phyloP scores from a whole-genome alignment of 2,888 invertebrate genomes.

The Colletes collaris region DNA sequence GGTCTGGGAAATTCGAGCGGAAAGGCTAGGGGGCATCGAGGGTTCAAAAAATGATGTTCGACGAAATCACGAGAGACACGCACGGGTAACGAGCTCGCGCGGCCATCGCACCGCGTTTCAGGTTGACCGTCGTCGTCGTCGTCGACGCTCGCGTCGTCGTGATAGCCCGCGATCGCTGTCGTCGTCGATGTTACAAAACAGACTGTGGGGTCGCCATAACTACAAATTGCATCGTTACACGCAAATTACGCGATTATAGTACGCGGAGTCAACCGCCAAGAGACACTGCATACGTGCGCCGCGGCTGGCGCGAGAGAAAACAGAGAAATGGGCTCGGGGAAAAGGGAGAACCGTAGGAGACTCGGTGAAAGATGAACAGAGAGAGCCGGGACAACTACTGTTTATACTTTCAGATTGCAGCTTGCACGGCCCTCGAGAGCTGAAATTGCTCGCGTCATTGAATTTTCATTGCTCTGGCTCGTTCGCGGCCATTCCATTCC shows the following conservation, averaged over 20 bases:
- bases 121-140: not conserved
- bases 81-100: not conserved
- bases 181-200: slow-evolving; percentile 53
- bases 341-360: slow-evolving; percentile 19
- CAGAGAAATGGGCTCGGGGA: slow-evolving; percentile 34
- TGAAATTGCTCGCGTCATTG: slow-evolving; percentile 73
- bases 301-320: slow-evolving; percentile 43
- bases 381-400: slow-evolving; percentile 64
- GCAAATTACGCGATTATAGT: slow-evolving; percentile 78
- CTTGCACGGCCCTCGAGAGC: slow-evolving; percentile 62
- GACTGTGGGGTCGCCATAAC: slow-evolving; percentile 69
- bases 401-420: slow-evolving; percentile 77
- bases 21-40: not conserved
- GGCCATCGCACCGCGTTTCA: slow-evolving; percentile 2
- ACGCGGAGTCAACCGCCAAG: slow-evolving; percentile 62
- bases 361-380: slow-evolving; percentile 15
- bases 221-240: slow-evolving; percentile 80
- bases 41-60: slow-evolving; percentile 11
- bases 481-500: slow-evolving; percentile 41
- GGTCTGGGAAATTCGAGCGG: not conserved
- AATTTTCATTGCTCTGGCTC: slow-evolving; percentile 72
- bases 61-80: slow-evolving; percentile 4
- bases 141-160: slow-evolving; percentile 19
- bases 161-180: slow-evolving; percentile 35
- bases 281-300: slow-evolving; percentile 40